Evolutionary conservation across 2,888 invertebrate genomes (phyloP).

Genomic region (Neuroscelio doddi): DNA sequence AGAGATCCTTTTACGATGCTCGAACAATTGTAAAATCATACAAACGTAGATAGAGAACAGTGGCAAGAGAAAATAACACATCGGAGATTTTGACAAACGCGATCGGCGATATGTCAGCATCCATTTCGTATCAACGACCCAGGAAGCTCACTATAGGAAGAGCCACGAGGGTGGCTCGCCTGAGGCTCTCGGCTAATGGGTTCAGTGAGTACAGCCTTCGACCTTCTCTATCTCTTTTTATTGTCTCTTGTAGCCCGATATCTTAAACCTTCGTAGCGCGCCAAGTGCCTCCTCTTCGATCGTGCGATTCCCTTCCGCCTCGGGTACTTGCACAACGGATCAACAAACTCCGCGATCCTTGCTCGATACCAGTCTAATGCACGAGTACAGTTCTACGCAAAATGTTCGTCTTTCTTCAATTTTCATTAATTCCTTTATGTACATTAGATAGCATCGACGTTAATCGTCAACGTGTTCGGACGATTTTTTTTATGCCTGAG

Average conservation of each 20-base stretch:
- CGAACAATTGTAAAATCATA: too few relatives aligned
- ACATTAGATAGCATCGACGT: background rate
- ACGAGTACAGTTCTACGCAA: too few relatives aligned
- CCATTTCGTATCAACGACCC: slow-evolving; percentile 60
- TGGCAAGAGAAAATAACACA: too few relatives aligned
- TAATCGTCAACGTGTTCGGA: background rate
- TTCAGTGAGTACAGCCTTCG: slow-evolving; percentile 61
- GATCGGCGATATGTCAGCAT: slow-evolving; percentile 49
- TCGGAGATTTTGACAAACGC: too few relatives aligned
- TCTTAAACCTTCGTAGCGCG: background rate
- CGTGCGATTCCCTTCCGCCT: background rate
- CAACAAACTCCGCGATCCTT: background rate
- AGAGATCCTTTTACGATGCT: too few relatives aligned
- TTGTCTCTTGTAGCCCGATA: background rate
- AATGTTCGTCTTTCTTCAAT: too few relatives aligned
- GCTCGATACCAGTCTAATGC: too few relatives aligned
- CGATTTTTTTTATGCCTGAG: background rate
- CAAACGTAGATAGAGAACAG: too few relatives aligned
- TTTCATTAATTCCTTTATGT: slow-evolving; percentile 1
- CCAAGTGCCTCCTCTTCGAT: background rate
- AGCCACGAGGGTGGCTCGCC: slow-evolving; percentile 66
- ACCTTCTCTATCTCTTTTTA: background rate
- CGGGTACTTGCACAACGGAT: too few relatives aligned
- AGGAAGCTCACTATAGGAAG: slow-evolving; percentile 64
- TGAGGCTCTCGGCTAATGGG: slow-evolving; percentile 61